Evolutionary conservation across 2,113 vertebrate species (phyloP).

Genomic region (Cryptoleucopteryx plumbea): DNA sequence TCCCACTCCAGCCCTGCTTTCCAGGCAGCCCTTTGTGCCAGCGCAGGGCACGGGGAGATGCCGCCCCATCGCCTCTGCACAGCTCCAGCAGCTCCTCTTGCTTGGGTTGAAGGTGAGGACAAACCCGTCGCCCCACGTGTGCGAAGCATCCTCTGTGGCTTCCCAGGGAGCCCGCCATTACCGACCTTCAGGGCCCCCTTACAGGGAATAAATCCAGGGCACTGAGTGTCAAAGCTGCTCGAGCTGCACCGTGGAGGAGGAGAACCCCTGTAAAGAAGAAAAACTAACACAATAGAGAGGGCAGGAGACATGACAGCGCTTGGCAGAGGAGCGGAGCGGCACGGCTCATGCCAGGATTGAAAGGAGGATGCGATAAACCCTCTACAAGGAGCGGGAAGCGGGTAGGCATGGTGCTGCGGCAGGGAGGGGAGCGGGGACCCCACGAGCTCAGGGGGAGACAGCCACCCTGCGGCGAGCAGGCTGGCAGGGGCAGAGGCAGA

Average conservation of each 20-base stretch:
- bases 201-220: fast-evolving
- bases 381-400: not conserved
- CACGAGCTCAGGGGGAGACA: fast-evolving
- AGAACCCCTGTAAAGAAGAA: not conserved
- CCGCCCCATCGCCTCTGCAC: fast-evolving
- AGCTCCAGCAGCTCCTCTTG: not conserved
- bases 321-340: fast-evolving
- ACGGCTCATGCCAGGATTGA: fast-evolving
- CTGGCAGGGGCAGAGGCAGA: not conserved
- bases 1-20: not conserved
- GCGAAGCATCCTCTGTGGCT: not conserved
- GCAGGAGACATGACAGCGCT: not conserved
- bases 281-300: not conserved
- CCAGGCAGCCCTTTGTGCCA: not conserved
- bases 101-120: not conserved
- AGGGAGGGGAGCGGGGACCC: not conserved
- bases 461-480: not conserved
- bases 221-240: fast-evolving
- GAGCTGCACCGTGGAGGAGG: fast-evolving
- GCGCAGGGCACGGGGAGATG: fast-evolving
- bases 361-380: fast-evolving
- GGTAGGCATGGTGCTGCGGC: not conserved
- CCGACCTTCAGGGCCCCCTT: not conserved
- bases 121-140: fast-evolving
- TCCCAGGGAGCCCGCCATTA: not conserved